Percentiles rank a stretch among this genome's conserved stretches.
Evolutionary conservation across 1,140 invertebrate species (phyloP).

Genomic region (Macrocentrus cingulum): DNA sequence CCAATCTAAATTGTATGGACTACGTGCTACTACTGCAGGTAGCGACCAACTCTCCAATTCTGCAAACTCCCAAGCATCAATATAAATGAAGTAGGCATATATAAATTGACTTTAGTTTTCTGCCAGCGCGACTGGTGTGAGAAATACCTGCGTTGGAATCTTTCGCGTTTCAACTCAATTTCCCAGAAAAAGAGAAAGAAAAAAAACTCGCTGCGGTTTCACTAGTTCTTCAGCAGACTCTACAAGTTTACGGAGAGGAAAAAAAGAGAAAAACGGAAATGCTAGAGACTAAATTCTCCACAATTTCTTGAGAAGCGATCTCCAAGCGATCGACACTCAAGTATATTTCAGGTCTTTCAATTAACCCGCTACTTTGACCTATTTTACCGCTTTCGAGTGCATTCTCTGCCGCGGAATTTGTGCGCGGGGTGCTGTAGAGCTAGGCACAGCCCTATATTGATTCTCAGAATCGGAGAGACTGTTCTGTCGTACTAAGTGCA

Average conservation of each 20-base stretch:
- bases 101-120: constrained; percentile 15
- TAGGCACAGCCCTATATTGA: no score
- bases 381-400: no score
- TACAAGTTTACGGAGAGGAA: neutral
- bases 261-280: constrained; percentile 1
- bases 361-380: constrained; percentile 35
- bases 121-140: neutral
- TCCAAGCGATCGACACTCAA: constrained; percentile 26
- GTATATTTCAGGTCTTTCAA: constrained; percentile 41
- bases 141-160: neutral
- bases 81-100: constrained; percentile 6
- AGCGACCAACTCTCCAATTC: constrained; percentile 15
- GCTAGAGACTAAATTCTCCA: neutral
- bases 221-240: neutral
- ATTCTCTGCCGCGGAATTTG: no score
- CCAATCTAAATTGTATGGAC: constrained; percentile 31
- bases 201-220: neutral
- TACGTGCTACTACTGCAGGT: constrained; percentile 29
- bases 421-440: no score
- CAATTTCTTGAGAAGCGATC: constrained; percentile 16
- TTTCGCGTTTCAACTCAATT: neutral
- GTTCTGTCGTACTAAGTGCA: no score
- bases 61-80: constrained; percentile 12
- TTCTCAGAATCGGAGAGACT: no score
- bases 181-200: neutral